Conservation (phyloP, 2,797 vertebrate genomes). For the Gambelia wislizenii region DNA sequence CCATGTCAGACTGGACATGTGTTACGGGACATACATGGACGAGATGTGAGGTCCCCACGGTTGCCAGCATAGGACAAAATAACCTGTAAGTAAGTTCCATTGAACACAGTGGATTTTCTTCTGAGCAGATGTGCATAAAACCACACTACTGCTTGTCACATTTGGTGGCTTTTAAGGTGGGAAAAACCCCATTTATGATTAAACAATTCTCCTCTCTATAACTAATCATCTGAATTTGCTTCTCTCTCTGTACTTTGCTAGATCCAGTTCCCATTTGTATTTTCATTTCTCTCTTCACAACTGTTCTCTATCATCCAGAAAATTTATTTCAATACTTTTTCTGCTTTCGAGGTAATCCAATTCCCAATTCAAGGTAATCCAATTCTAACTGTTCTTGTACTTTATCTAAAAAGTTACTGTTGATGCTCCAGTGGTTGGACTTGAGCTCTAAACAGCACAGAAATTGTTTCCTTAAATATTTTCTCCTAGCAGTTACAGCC, state of each 20-base stretch:
- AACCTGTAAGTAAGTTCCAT: not conserved
- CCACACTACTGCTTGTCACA: not conserved
- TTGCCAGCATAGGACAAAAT: not conserved
- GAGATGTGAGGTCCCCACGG: not conserved
- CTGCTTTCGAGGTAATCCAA: not conserved
- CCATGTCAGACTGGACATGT: not conserved
- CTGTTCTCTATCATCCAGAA: not conserved
- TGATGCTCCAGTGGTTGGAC: not conserved
- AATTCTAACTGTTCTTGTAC: not conserved
- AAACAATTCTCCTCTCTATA: not conserved
- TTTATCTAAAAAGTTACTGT: not conserved
- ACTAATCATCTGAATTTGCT: not conserved
- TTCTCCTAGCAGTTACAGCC: no score
- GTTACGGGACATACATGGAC: not conserved
- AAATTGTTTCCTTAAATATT: no score
- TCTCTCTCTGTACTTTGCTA: not conserved
- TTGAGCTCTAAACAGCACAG: not conserved
- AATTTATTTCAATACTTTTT: not conserved
- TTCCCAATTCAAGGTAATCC: constrained; percentile 2
- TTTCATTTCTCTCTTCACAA: not conserved
- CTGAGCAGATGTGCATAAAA: not conserved
- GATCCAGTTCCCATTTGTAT: not conserved
- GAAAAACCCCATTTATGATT: not conserved
- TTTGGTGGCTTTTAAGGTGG: not conserved
- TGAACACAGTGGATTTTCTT: not conserved